Evolutionary conservation across 2,888 invertebrate genomes (phyloP).

Genomic region (Epirrita christyi): DNA sequence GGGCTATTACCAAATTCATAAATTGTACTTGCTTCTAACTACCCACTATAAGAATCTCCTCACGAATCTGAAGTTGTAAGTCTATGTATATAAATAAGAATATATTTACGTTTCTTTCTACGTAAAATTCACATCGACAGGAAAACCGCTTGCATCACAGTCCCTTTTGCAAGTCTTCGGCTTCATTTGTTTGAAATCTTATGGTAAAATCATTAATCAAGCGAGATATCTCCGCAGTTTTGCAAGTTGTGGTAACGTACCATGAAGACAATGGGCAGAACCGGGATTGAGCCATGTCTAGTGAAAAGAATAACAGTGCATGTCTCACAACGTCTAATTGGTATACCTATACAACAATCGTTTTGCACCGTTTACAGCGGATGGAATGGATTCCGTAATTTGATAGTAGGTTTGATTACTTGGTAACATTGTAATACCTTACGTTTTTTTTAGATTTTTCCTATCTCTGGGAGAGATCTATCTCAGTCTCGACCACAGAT

Average conservation of each 20-base stretch:
- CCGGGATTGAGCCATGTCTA: conserved; percentile 48
- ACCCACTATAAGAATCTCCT: too few relatives aligned
- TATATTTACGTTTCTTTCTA: conserved; percentile 3
- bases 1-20: too few relatives aligned
- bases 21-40: too few relatives aligned
- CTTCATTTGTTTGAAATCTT: conserved; percentile 66
- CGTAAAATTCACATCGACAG: conserved; percentile 23
- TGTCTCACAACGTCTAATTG: conserved; percentile 58
- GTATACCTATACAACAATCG: conserved; percentile 50
- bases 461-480: too few relatives aligned
- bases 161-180: conserved; percentile 50
- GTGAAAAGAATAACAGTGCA: conserved; percentile 55
- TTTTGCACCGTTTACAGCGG: conserved; percentile 58
- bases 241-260: conserved; percentile 61
- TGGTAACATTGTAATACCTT: not conserved
- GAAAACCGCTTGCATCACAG: conserved; percentile 39
- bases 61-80: not conserved
- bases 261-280: conserved; percentile 70
- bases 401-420: not conserved
- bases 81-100: not conserved
- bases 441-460: too few relatives aligned
- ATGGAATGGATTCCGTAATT: conserved; percentile 33
- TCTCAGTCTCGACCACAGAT: too few relatives aligned
- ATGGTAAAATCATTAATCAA: conserved; percentile 80
- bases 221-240: conserved; percentile 62